Evolutionary conservation across 2,113 vertebrate species (phyloP).

Genomic region (Barbus barbus): DNA sequence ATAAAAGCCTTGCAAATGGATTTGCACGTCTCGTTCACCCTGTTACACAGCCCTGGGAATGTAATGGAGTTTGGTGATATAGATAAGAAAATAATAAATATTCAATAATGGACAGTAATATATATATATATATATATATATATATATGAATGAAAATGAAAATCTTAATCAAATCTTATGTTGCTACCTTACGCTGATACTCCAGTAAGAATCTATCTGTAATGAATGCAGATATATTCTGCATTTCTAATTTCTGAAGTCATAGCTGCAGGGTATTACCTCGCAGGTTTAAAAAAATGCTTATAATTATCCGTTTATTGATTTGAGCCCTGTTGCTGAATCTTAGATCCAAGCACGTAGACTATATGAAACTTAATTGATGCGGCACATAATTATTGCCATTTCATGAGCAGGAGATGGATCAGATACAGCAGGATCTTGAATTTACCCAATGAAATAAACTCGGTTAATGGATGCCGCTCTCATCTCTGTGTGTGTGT

Average conservation of each 20-base stretch:
- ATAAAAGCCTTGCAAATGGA: too few relatives aligned
- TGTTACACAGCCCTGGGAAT: too few relatives aligned
- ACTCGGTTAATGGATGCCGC: constrained; percentile 39
- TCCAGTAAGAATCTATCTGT: not conserved
- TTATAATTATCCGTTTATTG: constrained; percentile 43
- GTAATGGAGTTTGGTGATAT: not conserved
- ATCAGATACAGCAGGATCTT: constrained; percentile 18
- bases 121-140: too few relatives aligned
- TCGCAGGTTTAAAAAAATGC: constrained; percentile 9
- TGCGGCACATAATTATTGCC: constrained; percentile 35
- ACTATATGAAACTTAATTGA: constrained; percentile 28
- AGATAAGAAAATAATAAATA: not conserved
- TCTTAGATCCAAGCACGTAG: not conserved
- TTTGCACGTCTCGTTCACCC: too few relatives aligned
- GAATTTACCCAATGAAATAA: constrained; percentile 46
- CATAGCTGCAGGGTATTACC: constrained; percentile 15
- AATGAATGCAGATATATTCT: constrained; percentile 29
- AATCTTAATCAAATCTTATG: not conserved
- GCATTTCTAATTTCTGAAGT: constrained; percentile 15
- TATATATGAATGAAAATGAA: too few relatives aligned
- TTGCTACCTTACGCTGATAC: not conserved
- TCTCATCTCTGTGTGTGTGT: constrained; percentile 39
- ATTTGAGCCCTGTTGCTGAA: constrained; percentile 53
- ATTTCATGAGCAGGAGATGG: constrained; percentile 35
- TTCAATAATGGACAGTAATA: not conserved